Percentiles rank a stretch among this genome's conserved stretches.
These are phyloP conservation scores for Yponomeuta evonymella DNA, from an alignment of 2,888 invertebrate genomes.

Conservation along the genomic window DNA sequence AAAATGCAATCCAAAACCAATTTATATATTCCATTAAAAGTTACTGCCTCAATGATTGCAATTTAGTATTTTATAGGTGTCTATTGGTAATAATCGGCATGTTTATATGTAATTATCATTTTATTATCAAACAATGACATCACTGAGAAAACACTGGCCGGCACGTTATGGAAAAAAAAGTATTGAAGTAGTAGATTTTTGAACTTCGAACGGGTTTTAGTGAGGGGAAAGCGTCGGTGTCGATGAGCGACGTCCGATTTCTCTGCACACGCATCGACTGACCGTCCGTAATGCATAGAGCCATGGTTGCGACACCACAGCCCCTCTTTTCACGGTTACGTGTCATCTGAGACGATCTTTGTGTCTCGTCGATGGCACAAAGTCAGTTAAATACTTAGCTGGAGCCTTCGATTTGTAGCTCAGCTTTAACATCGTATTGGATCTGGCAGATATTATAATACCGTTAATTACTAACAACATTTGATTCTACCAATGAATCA, in stretches of 20 bases:
- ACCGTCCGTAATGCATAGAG: background rate
- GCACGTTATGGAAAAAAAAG: background rate
- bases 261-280: background rate
- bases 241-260: background rate
- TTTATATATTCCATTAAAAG: background rate
- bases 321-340: background rate
- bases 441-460: too few species aligned
- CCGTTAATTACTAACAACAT: too few species aligned
- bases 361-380: background rate
- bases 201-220: background rate
- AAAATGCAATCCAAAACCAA: background rate
- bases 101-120: background rate
- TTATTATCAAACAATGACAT: background rate
- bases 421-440: too few species aligned
- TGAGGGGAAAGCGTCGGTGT: background rate
- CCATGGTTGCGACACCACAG: background rate
- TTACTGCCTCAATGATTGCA: background rate
- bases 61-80: too few species aligned
- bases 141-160: background rate
- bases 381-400: background rate
- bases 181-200: background rate
- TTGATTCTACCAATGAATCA: too few species aligned
- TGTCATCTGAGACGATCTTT: background rate
- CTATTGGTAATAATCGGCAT: too few species aligned
- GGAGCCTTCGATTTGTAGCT: too few species aligned